Evolutionary conservation across 2,797 vertebrate genomes (phyloP).

Genomic region (Scarus forsteni): DNA sequence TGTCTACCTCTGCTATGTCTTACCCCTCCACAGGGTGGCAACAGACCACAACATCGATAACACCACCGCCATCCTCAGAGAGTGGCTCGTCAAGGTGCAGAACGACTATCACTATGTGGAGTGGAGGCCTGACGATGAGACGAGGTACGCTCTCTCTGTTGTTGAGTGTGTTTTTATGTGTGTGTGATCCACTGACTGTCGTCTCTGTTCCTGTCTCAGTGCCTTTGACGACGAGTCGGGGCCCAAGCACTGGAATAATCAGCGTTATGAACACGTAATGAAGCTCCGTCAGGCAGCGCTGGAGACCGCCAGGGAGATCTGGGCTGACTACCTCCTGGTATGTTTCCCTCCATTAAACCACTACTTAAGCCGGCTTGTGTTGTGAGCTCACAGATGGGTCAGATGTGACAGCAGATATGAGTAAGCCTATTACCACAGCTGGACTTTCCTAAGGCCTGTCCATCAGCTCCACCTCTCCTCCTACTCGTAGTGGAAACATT

Average conservation of each 20-base stretch:
- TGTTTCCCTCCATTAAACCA: slow-evolving; percentile 34
- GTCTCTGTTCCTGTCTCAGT: slow-evolving; percentile 52
- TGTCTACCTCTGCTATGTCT: not conserved
- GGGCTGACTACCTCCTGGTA: slow-evolving; percentile 93
- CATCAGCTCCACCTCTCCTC: not conserved
- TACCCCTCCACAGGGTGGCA: slow-evolving; percentile 86
- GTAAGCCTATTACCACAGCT: slow-evolving; percentile 2
- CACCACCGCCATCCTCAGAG: slow-evolving; percentile 87
- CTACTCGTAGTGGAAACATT: too few species aligned
- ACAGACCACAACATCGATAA: slow-evolving; percentile 92
- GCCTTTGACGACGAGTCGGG: slow-evolving; percentile 86
- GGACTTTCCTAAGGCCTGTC: not conserved
- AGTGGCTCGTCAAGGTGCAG: slow-evolving; percentile 90
- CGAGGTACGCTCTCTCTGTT: slow-evolving; percentile 75
- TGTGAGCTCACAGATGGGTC: not conserved
- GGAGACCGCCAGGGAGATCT: slow-evolving; percentile 88
- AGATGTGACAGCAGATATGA: not conserved
- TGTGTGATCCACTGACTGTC: slow-evolving; percentile 8
- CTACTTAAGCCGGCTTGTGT: not conserved
- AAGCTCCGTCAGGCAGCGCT: slow-evolving; percentile 91
- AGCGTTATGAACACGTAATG: slow-evolving; percentile 91
- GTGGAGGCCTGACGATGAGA: slow-evolving; percentile 89
- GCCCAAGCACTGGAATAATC: slow-evolving; percentile 91
- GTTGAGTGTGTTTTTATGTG: slow-evolving; percentile 6
- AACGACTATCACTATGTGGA: slow-evolving; percentile 91